Conservation (phyloP, 2,888 invertebrate species). For the Crocallis elinguaria region DNA sequence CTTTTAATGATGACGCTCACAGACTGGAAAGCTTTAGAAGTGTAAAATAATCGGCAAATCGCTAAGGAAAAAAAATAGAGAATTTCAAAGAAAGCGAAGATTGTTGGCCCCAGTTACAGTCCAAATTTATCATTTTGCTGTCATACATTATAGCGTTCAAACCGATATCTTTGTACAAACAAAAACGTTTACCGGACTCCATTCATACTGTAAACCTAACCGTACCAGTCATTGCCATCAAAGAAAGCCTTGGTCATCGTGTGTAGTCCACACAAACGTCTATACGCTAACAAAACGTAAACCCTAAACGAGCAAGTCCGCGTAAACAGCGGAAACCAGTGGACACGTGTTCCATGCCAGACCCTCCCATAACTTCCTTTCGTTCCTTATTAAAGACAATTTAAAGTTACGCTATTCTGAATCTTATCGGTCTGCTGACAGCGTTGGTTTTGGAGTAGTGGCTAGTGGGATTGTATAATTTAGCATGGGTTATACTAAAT, state of each 20-base stretch:
- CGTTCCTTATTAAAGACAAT: slow-evolving; percentile 52
- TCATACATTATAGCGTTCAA: no score
- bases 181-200: background rate
- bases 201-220: slow-evolving; percentile 22
- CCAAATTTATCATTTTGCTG: no score
- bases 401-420: slow-evolving; percentile 28
- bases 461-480: slow-evolving; percentile 15
- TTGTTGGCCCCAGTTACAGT: no score
- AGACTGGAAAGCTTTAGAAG: no score
- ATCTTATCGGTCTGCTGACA: slow-evolving; percentile 22
- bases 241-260: slow-evolving; percentile 27
- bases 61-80: no score
- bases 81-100: no score
- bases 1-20: no score
- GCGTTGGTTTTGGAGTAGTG: slow-evolving; percentile 11
- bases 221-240: slow-evolving; percentile 20
- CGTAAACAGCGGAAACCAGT: slow-evolving; percentile 63
- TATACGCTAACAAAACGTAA: slow-evolving; percentile 18
- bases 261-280: slow-evolving; percentile 26
- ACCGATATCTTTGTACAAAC: background rate
- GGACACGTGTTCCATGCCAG: slow-evolving; percentile 62
- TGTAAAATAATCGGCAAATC: no score
- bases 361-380: slow-evolving; percentile 54
- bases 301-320: slow-evolving; percentile 23
- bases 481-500: slow-evolving; percentile 26